Percentiles rank a stretch among this genome's conserved stretches.
phyloP scores from a whole-genome alignment of 2,888 invertebrate species.

The Cephus nigrinus region DNA sequence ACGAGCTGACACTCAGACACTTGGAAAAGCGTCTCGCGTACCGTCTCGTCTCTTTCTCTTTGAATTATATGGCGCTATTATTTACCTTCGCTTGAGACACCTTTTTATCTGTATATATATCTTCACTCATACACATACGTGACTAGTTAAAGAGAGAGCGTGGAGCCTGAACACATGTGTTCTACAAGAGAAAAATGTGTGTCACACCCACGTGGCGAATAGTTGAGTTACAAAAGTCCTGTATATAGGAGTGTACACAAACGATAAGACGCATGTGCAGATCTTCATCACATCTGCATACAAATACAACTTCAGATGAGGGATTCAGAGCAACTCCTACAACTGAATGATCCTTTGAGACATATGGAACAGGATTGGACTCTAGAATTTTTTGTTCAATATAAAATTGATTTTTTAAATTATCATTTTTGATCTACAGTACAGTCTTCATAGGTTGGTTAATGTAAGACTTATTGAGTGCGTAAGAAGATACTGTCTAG shows the following conservation, averaged over 20 bases:
- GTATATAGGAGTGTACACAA: background rate
- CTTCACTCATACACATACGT: background rate
- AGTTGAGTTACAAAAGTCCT: background rate
- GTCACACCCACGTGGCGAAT: background rate
- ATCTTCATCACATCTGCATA: background rate
- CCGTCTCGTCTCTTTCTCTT: background rate
- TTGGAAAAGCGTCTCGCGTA: background rate
- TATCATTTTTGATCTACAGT: no score
- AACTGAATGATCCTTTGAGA: no score
- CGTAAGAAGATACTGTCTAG: background rate
- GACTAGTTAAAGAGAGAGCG: background rate
- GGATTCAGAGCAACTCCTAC: no score
- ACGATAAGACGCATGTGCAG: background rate
- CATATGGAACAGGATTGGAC: no score
- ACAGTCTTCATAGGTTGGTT: no score
- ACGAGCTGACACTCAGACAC: background rate
- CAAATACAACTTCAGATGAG: no score
- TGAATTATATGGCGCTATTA: background rate
- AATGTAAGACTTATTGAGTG: no score
- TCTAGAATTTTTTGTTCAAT: no score
- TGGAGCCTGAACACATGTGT: background rate
- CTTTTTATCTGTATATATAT: background rate
- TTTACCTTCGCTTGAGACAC: background rate
- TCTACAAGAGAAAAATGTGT: background rate
- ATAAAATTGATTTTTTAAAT: no score